A percentile compares a stretch with the other conserved stretches of the same genome.
These are phyloP conservation scores for Typhlichthys subterraneus DNA, from an alignment of 2,797 vertebrate species.

Conservation along the genomic window DNA sequence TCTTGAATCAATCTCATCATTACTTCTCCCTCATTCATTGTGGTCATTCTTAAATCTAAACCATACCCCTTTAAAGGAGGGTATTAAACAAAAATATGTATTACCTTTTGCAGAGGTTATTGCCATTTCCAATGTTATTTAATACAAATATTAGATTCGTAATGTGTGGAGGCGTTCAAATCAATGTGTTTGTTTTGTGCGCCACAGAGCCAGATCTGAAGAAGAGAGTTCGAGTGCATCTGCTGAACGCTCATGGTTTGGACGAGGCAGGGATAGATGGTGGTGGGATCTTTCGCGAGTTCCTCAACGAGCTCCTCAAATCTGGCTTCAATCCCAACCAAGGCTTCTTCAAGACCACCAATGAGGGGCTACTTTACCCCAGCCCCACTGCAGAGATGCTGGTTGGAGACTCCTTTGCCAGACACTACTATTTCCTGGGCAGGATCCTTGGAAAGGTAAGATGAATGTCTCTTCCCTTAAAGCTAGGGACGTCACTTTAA, in stretches of 20 bases:
- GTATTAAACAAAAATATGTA: background rate
- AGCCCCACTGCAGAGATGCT: conserved; percentile 95
- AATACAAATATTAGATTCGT: too few relatives aligned
- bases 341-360: conserved; percentile 98
- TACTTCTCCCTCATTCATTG: conserved; percentile 17
- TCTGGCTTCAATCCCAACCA: conserved; percentile 98
- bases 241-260: conserved; percentile 94
- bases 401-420: conserved; percentile 90
- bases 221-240: conserved; percentile 93
- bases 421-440: conserved; percentile 97
- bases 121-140: background rate
- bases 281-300: conserved; percentile 96
- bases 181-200: background rate
- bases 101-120: too few relatives aligned
- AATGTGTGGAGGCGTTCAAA: background rate
- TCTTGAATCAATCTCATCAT: background rate
- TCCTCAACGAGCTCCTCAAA: conserved; percentile 95
- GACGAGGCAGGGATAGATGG: conserved; percentile 98
- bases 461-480: too few relatives aligned
- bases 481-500: too few relatives aligned
- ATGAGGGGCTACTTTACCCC: conserved; percentile 93
- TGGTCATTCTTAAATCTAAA: background rate
- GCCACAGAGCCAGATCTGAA: conserved; percentile 91
- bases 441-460: conserved; percentile 96
- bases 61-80: background rate